Base-by-base conservation (phyloP, 2,113 vertebrate genomes). In the Erythrocercus mccallii region DNA sequence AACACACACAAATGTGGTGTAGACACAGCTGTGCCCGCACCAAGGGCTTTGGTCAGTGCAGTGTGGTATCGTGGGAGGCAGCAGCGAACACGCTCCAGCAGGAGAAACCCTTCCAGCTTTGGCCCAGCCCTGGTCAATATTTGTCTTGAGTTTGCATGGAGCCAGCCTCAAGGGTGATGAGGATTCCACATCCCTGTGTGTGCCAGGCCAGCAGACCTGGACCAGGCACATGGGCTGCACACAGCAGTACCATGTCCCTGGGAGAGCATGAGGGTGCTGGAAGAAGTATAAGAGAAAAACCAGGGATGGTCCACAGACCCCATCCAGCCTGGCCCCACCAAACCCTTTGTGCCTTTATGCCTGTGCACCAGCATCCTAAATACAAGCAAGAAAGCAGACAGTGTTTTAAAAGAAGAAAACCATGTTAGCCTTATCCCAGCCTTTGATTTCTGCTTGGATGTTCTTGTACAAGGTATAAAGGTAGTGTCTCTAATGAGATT, bases 401-500 rank as follows among this genome's bases (percentile, higher is more conserved):
- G 28, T 30, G 64, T 64, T 94, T 78, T 74, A 81, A 92, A 92
- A 73, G 40, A 83, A 90, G 54, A 93, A 89, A 94, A 60, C 24
- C 21, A 6, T 27, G n/a, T 92, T 64, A 94, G 42, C 61, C 31
- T 80, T 85, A 77, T 35, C 37, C 90, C 72, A 90, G 88, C 76
- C 90, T 96, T 96, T 94, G 93, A 92, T 92, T 95, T 90, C 86
- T 92, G 25, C 86, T 92, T 94, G 94, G 85, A 94, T 78, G 82
- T 92, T 92, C 93, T 95, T 54, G 48, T 84, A 93, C 24, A 8
- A 92, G 69, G 92, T 93, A 95, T 92, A 95, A 96, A 96, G 73
- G 93, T 91, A 96, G 89, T 80, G 76, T 86, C 89, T 90, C 71
- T 97, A 97, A 97, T 97, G 94, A 96, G 97, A 97, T 97, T 97